These are phyloP conservation scores for Pemphredon lugubris DNA, from an alignment of 2,888 invertebrate species.

Conservation along the genomic window DNA sequence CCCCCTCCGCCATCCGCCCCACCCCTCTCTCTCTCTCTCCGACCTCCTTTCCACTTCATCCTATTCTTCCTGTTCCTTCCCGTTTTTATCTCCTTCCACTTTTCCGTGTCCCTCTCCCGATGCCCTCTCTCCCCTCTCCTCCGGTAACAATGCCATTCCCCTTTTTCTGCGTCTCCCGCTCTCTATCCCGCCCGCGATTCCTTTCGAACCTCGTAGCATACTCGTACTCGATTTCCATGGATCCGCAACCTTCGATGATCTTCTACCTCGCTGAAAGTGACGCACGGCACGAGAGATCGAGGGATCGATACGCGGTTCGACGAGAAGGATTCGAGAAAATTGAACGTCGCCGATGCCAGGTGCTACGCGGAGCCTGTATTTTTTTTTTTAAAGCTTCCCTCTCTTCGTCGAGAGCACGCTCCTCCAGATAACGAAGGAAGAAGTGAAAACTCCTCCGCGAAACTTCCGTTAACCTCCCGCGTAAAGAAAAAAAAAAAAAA, in stretches of 20 bases:
- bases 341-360: constrained; percentile 36
- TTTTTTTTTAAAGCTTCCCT: too few relatives aligned
- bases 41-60: neutral
- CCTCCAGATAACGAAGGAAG: neutral
- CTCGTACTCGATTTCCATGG: constrained; percentile 15
- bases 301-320: constrained; percentile 44
- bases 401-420: too few relatives aligned
- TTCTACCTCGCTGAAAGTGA: neutral
- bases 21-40: constrained; percentile 2
- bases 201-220: constrained; percentile 20
- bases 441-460: constrained; percentile 15
- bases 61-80: constrained; percentile 6
- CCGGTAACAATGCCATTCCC: neutral
- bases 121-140: neutral
- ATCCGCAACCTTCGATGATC: constrained; percentile 2
- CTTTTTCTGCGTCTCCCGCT: neutral
- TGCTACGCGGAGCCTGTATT: too few relatives aligned
- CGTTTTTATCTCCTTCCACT: constrained; percentile 27
- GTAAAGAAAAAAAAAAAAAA: neutral
- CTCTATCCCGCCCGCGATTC: constrained; percentile 38
- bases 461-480: constrained; percentile 1
- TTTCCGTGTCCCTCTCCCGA: neutral
- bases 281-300: constrained; percentile 22
- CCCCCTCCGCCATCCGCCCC: constrained; percentile 8
- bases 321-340: constrained; percentile 49